A percentile compares a stretch with the other conserved stretches of the same genome.
Evolutionary conservation across 37 sponge, comb jelly and placozoan genomes (phyloP).

Genomic region (Crambe crambe): DNA sequence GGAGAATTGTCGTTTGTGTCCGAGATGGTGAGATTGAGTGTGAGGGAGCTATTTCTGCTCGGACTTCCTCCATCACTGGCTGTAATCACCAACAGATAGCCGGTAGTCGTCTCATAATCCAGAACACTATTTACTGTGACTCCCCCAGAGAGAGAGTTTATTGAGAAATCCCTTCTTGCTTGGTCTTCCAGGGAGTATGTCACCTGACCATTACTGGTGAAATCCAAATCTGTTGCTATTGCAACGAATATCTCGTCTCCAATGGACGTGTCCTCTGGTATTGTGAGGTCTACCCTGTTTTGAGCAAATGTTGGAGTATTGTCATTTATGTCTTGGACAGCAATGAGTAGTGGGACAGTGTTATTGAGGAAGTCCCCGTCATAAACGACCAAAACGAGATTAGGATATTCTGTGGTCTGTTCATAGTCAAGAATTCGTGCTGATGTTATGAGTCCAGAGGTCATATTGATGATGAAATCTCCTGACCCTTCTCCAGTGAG

Average conservation of each 20-base stretch:
- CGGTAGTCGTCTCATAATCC: constrained; percentile 12
- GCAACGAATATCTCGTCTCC: constrained; percentile 10
- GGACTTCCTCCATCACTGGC: constrained; percentile 50
- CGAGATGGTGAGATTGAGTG: neutral
- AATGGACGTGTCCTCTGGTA: neutral
- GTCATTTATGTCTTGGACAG: constrained; percentile 61
- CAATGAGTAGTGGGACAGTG: constrained; percentile 24
- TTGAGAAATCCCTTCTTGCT: neutral
- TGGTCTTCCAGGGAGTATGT: constrained; percentile 2
- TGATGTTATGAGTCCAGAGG: constrained; percentile 30
- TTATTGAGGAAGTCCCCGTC: constrained; percentile 45
- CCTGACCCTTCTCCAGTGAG: constrained; percentile 10
- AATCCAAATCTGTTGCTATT: constrained; percentile 16
- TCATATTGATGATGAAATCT: constrained; percentile 17
- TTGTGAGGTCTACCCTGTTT: neutral
- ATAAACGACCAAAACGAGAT: constrained; percentile 40
- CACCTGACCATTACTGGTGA: neutral
- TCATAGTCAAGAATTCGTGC: constrained; percentile 39
- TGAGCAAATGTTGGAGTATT: constrained; percentile 58
- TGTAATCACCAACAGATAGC: neutral
- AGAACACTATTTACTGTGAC: constrained; percentile 14
- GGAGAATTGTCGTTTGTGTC: constrained; percentile 53
- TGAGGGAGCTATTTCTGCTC: constrained; percentile 1
- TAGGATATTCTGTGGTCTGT: neutral
- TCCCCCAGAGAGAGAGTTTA: constrained; percentile 12